Evolutionary conservation across 2,888 invertebrate species (phyloP).

Genomic region (Cantharis nigra): DNA sequence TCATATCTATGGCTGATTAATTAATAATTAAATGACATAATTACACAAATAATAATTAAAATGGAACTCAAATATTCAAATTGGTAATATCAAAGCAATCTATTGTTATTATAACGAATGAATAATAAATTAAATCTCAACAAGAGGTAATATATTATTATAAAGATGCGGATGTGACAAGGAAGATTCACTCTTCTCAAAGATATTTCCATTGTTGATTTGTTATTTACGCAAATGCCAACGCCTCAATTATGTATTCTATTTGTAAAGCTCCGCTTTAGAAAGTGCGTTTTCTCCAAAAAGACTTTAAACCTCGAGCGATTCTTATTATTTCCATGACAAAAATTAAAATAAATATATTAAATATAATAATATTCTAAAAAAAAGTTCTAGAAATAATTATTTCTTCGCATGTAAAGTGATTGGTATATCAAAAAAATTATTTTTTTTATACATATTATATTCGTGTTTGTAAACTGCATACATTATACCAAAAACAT

Average conservation of each 20-base stretch:
- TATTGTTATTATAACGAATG: slow-evolving; percentile 6
- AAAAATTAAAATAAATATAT: neutral
- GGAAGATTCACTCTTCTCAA: slow-evolving; percentile 15
- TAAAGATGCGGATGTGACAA: slow-evolving; percentile 9
- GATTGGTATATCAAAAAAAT: slow-evolving; percentile 8
- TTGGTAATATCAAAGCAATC: slow-evolving; percentile 6
- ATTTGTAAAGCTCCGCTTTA: slow-evolving; percentile 29
- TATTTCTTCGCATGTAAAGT: slow-evolving; percentile 10
- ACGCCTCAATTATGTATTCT: slow-evolving; percentile 40
- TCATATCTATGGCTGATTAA: neutral
- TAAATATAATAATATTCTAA: neutral
- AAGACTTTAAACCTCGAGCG: slow-evolving; percentile 15
- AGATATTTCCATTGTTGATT: slow-evolving; percentile 38
- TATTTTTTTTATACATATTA: neutral
- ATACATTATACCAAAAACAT: neutral
- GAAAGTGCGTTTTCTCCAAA: slow-evolving; percentile 37
- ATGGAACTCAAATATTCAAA: slow-evolving; percentile 1
- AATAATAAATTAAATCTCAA: slow-evolving; percentile 13
- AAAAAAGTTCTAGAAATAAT: slow-evolving; percentile 8
- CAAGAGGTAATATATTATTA: slow-evolving; percentile 10
- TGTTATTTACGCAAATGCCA: slow-evolving; percentile 39
- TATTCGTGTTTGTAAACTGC: neutral
- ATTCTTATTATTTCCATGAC: slow-evolving; percentile 34
- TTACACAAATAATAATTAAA: neutral
- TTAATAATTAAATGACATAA: neutral